A percentile compares a stretch with the other conserved stretches of the same genome.
Conservation (phyloP, 2,888 invertebrate genomes). For the Drosophila nigritarsus region DNA sequence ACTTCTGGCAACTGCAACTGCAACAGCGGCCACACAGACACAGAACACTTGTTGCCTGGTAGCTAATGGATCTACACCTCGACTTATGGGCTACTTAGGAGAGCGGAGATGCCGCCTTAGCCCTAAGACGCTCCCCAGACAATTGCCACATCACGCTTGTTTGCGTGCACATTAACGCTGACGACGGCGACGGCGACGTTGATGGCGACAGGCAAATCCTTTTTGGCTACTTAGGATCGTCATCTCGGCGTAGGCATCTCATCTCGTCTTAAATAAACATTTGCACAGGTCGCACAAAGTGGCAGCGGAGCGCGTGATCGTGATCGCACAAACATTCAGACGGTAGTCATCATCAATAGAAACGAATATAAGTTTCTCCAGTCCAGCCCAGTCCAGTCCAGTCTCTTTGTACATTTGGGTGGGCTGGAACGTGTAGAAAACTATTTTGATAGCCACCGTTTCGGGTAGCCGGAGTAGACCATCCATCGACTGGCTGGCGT, state of each 20-base stretch:
- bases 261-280: slow-evolving; percentile 67
- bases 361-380: slow-evolving; percentile 7
- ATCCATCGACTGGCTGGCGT: slow-evolving; percentile 56
- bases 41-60: slow-evolving; percentile 58
- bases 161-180: slow-evolving; percentile 77
- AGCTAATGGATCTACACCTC: slow-evolving; percentile 79
- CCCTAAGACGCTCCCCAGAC: slow-evolving; percentile 60
- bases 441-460: slow-evolving; percentile 79
- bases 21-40: slow-evolving; percentile 35
- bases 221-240: slow-evolving; percentile 73
- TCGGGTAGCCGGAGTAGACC: slow-evolving; percentile 18
- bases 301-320: slow-evolving; percentile 73
- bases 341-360: slow-evolving; percentile 28
- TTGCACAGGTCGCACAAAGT: slow-evolving; percentile 67
- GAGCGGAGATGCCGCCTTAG: slow-evolving; percentile 28
- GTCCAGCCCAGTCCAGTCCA: slow-evolving; percentile 4
- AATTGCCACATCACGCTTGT: slow-evolving; percentile 81
- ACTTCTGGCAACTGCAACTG: slow-evolving; percentile 13
- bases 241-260: slow-evolving; percentile 53
- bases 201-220: slow-evolving; percentile 72
- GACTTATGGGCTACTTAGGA: slow-evolving; percentile 62
- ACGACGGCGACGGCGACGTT: slow-evolving; percentile 39
- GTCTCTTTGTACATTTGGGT: slow-evolving; percentile 71
- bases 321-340: slow-evolving; percentile 66
- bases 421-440: slow-evolving; percentile 73